phyloP scores from a whole-genome alignment of 1,140 invertebrate genomes.

The Drosophila orosa region DNA sequence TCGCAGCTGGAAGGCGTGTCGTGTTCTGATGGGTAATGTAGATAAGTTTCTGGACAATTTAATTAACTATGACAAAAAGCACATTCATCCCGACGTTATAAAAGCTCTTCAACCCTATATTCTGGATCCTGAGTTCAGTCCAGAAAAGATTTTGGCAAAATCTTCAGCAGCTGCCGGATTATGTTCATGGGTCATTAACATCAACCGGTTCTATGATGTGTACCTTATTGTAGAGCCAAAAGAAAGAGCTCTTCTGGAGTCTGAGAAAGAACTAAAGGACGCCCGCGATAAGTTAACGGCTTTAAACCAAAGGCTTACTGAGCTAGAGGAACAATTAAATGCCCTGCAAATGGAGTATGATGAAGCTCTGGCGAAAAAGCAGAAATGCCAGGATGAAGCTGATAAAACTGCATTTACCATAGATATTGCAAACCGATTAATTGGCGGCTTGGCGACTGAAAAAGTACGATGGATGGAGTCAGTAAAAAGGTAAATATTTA shows the following conservation, averaged over 20 bases:
- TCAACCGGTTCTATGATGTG: constrained; percentile 95
- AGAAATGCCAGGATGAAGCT: constrained; percentile 94
- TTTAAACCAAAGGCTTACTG: constrained; percentile 86
- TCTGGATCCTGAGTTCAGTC: constrained; percentile 91
- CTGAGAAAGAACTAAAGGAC: constrained; percentile 92
- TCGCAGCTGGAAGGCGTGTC: constrained; percentile 96
- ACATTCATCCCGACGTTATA: constrained; percentile 94
- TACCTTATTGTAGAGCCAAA: constrained; percentile 97
- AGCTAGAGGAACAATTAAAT: constrained; percentile 91
- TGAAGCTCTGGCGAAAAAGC: constrained; percentile 92
- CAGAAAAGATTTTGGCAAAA: constrained; percentile 93
- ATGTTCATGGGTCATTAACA: constrained; percentile 97
- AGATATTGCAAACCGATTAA: constrained; percentile 95
- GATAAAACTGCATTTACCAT: constrained; percentile 93
- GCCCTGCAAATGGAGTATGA: constrained; percentile 92
- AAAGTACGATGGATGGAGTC: constrained; percentile 89
- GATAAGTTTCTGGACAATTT: constrained; percentile 94
- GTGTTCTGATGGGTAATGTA: constrained; percentile 93
- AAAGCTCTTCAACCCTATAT: constrained; percentile 88
- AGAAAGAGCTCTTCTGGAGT: constrained; percentile 89
- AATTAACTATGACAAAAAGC: constrained; percentile 96
- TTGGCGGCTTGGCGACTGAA: constrained; percentile 96
- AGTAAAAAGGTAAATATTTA: constrained; percentile 71
- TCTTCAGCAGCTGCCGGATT: constrained; percentile 94
- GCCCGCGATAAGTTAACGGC: constrained; percentile 91